Evolutionary conservation across 1,140 invertebrate species (phyloP).

Genomic region (Batillaria attramentaria): DNA sequence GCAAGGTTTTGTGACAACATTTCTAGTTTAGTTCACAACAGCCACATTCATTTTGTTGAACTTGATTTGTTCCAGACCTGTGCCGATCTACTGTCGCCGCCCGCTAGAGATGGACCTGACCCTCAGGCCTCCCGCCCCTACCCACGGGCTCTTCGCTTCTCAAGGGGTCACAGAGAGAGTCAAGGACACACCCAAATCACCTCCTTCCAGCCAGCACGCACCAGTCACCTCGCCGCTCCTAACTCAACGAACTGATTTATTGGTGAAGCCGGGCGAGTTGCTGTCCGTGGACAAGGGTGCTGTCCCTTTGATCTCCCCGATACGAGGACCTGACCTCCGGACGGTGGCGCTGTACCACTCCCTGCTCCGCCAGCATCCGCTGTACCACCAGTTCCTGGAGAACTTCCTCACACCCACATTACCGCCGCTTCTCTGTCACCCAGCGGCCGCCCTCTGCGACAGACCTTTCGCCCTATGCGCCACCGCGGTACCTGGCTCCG

Average conservation of each 20-base stretch:
- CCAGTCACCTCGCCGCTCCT: background rate
- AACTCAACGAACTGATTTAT: background rate
- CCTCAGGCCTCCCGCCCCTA: background rate
- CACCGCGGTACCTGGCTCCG: background rate
- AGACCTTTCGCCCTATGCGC: slow-evolving; percentile 3
- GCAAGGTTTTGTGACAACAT: background rate
- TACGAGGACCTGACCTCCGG: slow-evolving; percentile 21
- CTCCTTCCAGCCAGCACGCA: background rate
- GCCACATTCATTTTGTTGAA: background rate
- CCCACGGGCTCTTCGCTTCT: background rate
- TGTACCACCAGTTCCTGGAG: slow-evolving; percentile 24
- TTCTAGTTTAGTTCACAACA: background rate
- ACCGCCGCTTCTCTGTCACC: slow-evolving; percentile 24
- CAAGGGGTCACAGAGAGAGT: background rate
- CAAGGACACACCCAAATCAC: background rate
- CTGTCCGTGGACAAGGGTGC: background rate
- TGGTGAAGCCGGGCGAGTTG: background rate
- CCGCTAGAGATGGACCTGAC: slow-evolving; percentile 12
- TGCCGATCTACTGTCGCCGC: slow-evolving; percentile 9
- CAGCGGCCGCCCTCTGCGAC: slow-evolving; percentile 1
- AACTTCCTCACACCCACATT: background rate
- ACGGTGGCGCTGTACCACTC: slow-evolving; percentile 26
- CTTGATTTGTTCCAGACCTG: slow-evolving; percentile 10
- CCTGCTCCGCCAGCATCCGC: slow-evolving; percentile 19
- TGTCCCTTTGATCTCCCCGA: background rate